Evolutionary conservation across 2,888 invertebrate genomes (phyloP).

Genomic region (Calameuta idolon): DNA sequence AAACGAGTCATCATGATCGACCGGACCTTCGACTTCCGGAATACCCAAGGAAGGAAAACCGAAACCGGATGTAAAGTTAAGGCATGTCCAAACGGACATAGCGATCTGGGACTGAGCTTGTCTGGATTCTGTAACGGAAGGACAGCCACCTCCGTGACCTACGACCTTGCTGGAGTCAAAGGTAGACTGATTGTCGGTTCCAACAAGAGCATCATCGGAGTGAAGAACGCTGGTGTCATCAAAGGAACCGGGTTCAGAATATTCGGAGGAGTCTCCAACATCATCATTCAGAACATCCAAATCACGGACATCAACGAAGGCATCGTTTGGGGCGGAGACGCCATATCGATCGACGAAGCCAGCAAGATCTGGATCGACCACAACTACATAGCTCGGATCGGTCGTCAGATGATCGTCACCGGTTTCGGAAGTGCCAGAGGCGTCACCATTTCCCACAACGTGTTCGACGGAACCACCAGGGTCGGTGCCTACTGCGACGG

Average conservation of each 20-base stretch:
- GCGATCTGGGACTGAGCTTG: neutral
- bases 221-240: neutral
- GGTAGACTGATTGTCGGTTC: neutral
- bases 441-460: neutral
- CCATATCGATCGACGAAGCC: neutral
- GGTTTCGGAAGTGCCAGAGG: neutral
- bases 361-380: neutral
- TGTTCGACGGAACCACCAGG: neutral
- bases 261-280: neutral
- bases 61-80: neutral
- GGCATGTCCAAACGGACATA: neutral
- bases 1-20: neutral
- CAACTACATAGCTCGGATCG: neutral
- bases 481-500: neutral
- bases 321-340: neutral
- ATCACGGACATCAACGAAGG: neutral
- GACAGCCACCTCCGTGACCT: neutral
- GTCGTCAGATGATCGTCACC: neutral
- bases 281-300: neutral
- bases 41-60: neutral
- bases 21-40: neutral
- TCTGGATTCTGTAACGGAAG: neutral
- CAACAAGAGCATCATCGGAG: neutral
- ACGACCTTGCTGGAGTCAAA: neutral
- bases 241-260: neutral